Conservation (phyloP, 2,113 vertebrate species). For the Leptodactylus fuscus region DNA sequence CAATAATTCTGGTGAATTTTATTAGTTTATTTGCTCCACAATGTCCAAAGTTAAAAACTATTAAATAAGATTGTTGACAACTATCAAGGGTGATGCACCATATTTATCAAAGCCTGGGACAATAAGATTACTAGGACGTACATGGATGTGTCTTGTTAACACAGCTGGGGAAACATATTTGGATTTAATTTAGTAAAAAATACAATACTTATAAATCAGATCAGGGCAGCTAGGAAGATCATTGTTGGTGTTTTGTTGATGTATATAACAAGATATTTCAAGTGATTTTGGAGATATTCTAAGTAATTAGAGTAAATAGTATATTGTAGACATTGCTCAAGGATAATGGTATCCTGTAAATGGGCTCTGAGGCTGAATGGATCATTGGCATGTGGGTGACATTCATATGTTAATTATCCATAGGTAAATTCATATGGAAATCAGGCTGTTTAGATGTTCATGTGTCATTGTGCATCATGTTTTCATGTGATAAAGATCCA, state of each 20-base stretch:
- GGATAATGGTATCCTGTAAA: neutral
- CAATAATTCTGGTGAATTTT: no score
- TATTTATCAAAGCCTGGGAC: no score
- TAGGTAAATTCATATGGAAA: constrained; percentile 1
- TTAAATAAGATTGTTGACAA: no score
- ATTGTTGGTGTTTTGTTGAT: neutral
- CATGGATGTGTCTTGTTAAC: no score
- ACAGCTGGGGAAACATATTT: no score
- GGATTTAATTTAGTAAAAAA: neutral
- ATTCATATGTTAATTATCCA: neutral
- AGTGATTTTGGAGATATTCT: neutral
- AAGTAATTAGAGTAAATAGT: no score
- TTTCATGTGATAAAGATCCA: neutral
- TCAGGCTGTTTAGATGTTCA: neutral
- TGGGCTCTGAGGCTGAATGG: neutral
- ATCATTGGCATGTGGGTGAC: neutral
- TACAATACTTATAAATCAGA: neutral
- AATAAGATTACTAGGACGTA: no score
- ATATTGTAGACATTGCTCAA: neutral
- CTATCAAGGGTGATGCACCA: no score
- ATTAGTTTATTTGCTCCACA: no score
- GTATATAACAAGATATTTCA: neutral
- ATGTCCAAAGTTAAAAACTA: no score
- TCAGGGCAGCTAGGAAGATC: neutral
- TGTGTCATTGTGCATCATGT: neutral